Conservation (phyloP, 2,113 vertebrate species). For the Pionites leucogaster region DNA sequence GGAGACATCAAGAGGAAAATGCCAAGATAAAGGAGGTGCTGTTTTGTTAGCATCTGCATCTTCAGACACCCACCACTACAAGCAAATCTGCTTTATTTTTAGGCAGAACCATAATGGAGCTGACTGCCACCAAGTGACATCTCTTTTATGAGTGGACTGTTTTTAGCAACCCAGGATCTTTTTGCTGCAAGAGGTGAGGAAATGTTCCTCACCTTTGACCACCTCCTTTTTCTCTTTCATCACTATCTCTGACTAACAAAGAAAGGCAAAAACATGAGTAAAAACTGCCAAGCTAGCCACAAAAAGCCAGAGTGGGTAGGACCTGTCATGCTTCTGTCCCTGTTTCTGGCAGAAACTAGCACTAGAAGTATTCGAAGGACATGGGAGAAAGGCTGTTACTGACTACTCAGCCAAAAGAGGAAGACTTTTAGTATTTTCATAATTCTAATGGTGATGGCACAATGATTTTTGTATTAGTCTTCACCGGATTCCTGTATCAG, state of each 20-base stretch:
- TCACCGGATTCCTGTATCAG: not conserved
- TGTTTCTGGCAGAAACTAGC: not conserved
- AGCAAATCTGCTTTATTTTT: slow-evolving; percentile 40
- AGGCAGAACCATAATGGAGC: not conserved
- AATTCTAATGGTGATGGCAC: not conserved
- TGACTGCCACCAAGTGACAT: not conserved
- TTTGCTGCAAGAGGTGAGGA: not conserved
- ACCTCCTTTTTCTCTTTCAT: not conserved
- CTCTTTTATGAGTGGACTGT: not conserved
- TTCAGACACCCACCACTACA: not conserved
- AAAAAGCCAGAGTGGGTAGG: not conserved
- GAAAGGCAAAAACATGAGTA: not conserved
- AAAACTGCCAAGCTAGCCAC: not conserved
- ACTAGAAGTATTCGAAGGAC: not conserved
- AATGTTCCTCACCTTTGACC: not conserved
- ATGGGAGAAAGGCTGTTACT: not conserved
- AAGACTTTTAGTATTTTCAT: not conserved
- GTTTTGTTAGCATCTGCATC: not conserved
- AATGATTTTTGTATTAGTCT: not conserved
- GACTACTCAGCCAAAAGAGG: not conserved
- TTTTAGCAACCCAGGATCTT: not conserved
- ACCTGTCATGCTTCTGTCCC: not conserved
- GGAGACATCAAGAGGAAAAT: slow-evolving; percentile 23
- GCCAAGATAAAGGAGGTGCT: slow-evolving; percentile 30
- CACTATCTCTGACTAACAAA: not conserved